Evolutionary conservation across 2,888 invertebrate species (phyloP), one percentile per base, ranked within the genome.

Genomic region (Spisula subtruncata): DNA sequence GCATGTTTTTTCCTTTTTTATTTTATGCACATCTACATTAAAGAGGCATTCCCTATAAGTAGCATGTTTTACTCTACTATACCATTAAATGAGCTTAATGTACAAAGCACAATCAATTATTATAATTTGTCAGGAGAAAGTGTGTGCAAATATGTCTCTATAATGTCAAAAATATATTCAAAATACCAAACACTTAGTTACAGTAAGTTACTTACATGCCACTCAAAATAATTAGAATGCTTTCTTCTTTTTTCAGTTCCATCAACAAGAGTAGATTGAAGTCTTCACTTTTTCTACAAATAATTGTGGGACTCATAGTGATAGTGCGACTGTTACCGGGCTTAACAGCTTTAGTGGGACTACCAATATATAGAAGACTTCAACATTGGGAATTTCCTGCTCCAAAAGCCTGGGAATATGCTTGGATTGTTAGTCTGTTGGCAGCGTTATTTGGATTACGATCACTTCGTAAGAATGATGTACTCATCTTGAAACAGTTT

Each of bases 221-320:
- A 41, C 41, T 41, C 41, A 41, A 41, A 41, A 41, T 41, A 41
- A 41, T 41, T 41, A 41, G 41, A 41, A 41, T 41, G 41, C 41
- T 41, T 41, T 41, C 4, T 41, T 41, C 41, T 85, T 95, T 95
- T 98, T 98, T 96, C 98, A 99, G 99, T 97, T 98, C 99, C 96
- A 97, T 98, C 96, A 99, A 99, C 97, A 99, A 99, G 97, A 98
- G 98, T 93, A 98, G 99, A 96, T 98, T 99, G 97, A 99, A 98
- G 97, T 98, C 98, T 97, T 98, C 99, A 97, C 98, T 99, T 97
- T 98, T 98, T 97, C 98, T 98, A 97, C 99, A 99, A 97, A 98
- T 98, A 96, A 97, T 99, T 92, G 97, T 99, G 95, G 98, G 98
- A 97, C 98, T 99, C 96, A 97, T 98, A 94, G 98, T 99, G 98